phyloP scores from a whole-genome alignment of 2,113 vertebrate species.

The Montifringilla adamsi region DNA sequence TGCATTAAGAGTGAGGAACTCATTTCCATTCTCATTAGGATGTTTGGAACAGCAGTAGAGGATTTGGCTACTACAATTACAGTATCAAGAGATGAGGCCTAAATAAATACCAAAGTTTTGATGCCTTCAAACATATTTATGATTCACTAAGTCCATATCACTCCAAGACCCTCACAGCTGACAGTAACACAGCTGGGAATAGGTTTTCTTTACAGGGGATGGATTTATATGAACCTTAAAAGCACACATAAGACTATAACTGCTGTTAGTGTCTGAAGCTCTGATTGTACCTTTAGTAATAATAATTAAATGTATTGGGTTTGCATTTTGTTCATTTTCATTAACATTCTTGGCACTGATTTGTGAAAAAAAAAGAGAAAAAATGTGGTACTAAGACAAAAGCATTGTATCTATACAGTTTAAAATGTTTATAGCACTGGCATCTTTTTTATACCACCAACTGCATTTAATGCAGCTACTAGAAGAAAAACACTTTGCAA shows the following conservation, averaged over 20 bases:
- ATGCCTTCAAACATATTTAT: not conserved
- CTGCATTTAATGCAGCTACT: not conserved
- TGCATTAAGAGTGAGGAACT: not conserved
- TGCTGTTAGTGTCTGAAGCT: not conserved
- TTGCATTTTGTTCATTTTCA: not conserved
- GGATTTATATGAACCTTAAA: not conserved
- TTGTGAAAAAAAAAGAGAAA: not conserved
- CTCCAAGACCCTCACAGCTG: not conserved
- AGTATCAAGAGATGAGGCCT: not conserved
- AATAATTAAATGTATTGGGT: not conserved
- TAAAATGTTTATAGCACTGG: not conserved
- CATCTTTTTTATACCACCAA: not conserved
- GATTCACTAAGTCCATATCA: not conserved
- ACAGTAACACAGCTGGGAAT: not conserved
- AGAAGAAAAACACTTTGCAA: not conserved
- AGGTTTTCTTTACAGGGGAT: not conserved
- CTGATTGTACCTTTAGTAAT: not conserved
- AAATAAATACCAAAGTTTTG: not conserved
- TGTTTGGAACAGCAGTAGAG: not conserved
- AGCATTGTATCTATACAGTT: not conserved
- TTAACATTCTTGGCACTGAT: not conserved
- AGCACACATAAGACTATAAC: not conserved
- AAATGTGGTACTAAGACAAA: not conserved
- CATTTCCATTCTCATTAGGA: not conserved
- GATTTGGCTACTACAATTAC: not conserved